Conservation (phyloP, 2,797 vertebrate genomes). For the Onychomys torridus region DNA sequence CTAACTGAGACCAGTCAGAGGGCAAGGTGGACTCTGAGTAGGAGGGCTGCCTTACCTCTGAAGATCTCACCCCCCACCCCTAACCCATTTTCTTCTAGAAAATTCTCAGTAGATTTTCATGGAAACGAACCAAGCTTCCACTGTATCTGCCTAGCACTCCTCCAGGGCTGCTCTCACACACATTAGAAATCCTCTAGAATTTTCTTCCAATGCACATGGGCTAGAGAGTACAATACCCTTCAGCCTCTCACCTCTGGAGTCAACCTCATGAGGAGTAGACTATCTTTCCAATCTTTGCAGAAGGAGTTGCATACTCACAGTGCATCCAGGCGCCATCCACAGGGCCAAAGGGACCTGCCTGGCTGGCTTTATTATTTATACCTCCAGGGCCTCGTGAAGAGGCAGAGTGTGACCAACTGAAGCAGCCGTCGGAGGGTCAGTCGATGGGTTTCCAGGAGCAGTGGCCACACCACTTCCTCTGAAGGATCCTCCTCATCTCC, state of each 20-base stretch:
- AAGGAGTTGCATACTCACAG: constrained; percentile 66
- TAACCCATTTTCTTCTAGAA: not conserved
- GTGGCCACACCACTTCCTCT: not conserved
- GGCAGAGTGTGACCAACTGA: not conserved
- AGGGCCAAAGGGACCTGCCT: not conserved
- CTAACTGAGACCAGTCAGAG: not conserved
- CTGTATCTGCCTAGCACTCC: not conserved
- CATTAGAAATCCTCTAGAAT: not conserved
- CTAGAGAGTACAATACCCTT: no score
- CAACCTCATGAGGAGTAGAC: accelerated
- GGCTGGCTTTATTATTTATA: constrained; percentile 53
- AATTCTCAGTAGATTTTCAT: not conserved
- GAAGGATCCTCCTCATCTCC: not conserved
- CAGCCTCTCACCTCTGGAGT: not conserved
- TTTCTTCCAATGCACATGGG: not conserved
- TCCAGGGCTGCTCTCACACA: not conserved
- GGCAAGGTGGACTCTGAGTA: not conserved
- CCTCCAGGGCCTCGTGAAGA: constrained; percentile 9
- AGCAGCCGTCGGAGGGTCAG: not conserved
- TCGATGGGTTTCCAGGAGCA: not conserved
- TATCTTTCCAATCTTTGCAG: not conserved
- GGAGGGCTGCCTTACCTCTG: not conserved
- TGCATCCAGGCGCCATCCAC: constrained; percentile 46
- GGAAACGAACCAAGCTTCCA: not conserved
- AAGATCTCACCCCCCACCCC: not conserved